Evolutionary conservation across 2,797 vertebrate genomes (phyloP).

Genomic region (Sebastes ruberrimus): DNA sequence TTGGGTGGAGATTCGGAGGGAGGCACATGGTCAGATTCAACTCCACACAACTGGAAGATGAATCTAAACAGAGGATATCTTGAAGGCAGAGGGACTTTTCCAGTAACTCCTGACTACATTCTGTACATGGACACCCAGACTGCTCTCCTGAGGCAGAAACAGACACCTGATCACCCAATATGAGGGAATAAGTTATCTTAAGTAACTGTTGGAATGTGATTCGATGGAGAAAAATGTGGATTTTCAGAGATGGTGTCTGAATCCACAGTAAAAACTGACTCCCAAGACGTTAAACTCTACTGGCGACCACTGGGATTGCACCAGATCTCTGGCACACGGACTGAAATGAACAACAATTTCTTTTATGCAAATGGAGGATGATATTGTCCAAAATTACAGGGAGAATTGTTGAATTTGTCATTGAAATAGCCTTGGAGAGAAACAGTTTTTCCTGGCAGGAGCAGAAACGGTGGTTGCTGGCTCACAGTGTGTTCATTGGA

Average conservation of each 20-base stretch:
- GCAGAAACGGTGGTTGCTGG: slow-evolving; percentile 53
- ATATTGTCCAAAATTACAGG: slow-evolving; percentile 60
- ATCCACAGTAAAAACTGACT: not conserved
- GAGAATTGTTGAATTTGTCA: slow-evolving; percentile 57
- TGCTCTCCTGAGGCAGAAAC: slow-evolving; percentile 11
- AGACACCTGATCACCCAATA: slow-evolving; percentile 38
- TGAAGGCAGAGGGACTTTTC: slow-evolving; percentile 35
- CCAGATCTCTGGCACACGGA: slow-evolving; percentile 28
- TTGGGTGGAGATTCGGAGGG: not conserved
- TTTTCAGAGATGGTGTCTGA: not conserved
- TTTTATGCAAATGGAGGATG: slow-evolving; percentile 68
- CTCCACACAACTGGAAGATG: slow-evolving; percentile 11
- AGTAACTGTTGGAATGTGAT: slow-evolving; percentile 25
- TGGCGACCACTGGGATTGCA: slow-evolving; percentile 13
- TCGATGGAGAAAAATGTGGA: not conserved
- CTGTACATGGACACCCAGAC: slow-evolving; percentile 12
- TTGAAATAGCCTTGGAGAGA: slow-evolving; percentile 55
- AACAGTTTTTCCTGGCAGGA: slow-evolving; percentile 50
- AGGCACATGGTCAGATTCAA: slow-evolving; percentile 42
- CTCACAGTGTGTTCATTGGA: slow-evolving; percentile 30
- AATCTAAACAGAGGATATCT: slow-evolving; percentile 35
- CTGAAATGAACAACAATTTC: slow-evolving; percentile 54
- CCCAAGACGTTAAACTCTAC: slow-evolving; percentile 23
- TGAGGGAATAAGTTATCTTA: not conserved
- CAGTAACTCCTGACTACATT: slow-evolving; percentile 20